Evolutionary conservation across 2,797 vertebrate genomes (phyloP).

Genomic region (Characodon lateralis): DNA sequence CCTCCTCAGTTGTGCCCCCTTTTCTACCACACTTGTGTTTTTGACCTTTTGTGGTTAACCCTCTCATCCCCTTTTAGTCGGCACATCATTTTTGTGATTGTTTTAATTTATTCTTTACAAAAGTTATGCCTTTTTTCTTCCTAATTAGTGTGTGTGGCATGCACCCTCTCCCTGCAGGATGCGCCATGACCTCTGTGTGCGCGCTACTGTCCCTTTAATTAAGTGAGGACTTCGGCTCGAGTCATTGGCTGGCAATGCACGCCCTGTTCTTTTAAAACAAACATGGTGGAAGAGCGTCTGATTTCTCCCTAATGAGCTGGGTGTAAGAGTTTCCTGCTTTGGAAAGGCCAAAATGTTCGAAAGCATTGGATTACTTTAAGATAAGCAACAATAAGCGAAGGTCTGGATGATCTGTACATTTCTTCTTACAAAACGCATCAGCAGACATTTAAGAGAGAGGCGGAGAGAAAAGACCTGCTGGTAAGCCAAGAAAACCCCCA

Average conservation of each 20-base stretch:
- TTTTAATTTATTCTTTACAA: not conserved
- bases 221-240: not conserved
- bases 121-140: not conserved
- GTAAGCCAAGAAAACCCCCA: not conserved
- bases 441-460: no score
- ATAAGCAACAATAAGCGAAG: not conserved
- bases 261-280: not conserved
- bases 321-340: not conserved
- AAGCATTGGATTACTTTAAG: not conserved
- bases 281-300: not conserved
- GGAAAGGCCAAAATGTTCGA: not conserved
- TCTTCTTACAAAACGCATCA: not conserved
- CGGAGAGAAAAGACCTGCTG: not conserved
- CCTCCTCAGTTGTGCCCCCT: no score
- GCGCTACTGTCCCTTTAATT: not conserved
- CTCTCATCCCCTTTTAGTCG: not conserved
- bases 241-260: not conserved
- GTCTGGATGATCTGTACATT: not conserved
- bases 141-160: not conserved
- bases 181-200: not conserved
- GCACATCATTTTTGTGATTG: no score
- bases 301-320: not conserved
- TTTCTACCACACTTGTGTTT: no score
- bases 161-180: not conserved
- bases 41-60: not conserved